Base-by-base conservation (phyloP, 2,113 vertebrate genomes). In the Paradisaea rubra region DNA sequence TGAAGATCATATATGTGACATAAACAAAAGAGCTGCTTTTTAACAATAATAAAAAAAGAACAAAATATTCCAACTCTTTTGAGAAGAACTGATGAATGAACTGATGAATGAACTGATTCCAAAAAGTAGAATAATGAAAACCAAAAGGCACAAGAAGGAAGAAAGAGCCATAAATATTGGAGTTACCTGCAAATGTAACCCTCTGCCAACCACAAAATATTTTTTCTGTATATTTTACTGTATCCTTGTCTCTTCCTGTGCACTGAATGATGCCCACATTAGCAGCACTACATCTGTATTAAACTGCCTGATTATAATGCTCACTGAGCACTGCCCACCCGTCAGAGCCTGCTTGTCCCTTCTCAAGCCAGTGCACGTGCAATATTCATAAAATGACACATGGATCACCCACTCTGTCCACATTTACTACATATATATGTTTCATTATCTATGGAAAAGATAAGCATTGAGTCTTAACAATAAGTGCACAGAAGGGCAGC, bases 21-120 rank as follows among this genome's bases (percentile, higher is more conserved):
- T 66, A 93, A 93, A 88, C 57, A 80, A 81, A 94, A 89, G 28
- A 84, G 17, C 22, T 82, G 61, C 30, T 86, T 90, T 94, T 86
- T 11, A 81, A 71, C 80, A 91, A 52, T 23, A 77, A 44, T 53
- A 22, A 22, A 23, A n/a, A 19, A 31, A 68, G 11, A 91, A 68
- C n/a, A 65, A 68, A 76, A 91, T 73, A 76, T 78, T 79, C 49
- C 31, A 23, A 41, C 7, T 74, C 14, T 41, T 74, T 74, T 70
- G 44, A 89, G 42, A 72, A 93, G 61, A 54, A 31, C 52, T 31
- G 52, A 54, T 31, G 33, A 87, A 82, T n/a, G 13, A 63, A 20
- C 44, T 12, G 41, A 60, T 70, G 33, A 87, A 82, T n/a, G 16
- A 60, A 19, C 45, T 12, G 41, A 60, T 70, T 59, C 52, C 19